Evolutionary conservation across 37 sponge, comb jelly and placozoan species (phyloP), one percentile per base, ranked within the genome.

Genomic region (Spongia lamella): DNA sequence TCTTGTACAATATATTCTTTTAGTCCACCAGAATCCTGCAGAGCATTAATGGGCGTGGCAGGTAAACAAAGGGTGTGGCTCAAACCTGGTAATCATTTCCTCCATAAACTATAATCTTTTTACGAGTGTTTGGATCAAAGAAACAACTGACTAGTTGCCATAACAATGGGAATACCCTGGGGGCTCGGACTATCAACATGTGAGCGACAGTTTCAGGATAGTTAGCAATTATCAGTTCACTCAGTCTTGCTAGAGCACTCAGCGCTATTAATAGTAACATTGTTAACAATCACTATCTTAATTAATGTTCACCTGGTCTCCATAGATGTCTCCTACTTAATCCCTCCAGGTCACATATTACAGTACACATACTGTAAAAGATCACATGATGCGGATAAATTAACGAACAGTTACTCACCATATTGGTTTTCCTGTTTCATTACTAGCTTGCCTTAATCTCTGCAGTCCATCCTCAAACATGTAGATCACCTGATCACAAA

Each of bases 291-390:
- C n/a, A n/a, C 29, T 38, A 72, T 72, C 11, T 39, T 56, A 25
- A 72, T 26, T 43, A 9, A 43, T 43, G 47, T 56, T 62, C 65
- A 73, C 71, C 81, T 25, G 81, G 81, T 39, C 71, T 47, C 81
- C 81, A 80, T 14, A 80, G 30, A 36, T 80, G 81, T 32, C 81
- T 31, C 59, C 70, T 29, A 69, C 71, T 71, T 15, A 80, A 31
- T 70, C 81, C 81, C 51, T 80, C 81, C 59, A 80, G 36, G 38
- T 80, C 81, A 57, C 74, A 70, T 15, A 80, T 49, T 7, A 62
- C 27, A 15, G 81, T 80, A 70, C 71, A 72, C 39, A 72, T 55
- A 26, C 81, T 80, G 66, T n/a, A n/a, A n/a, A n/a, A 54, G 50
- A 15, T 26, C 30, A 34, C 25, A 21, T 3, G 51, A 70, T 30